phyloP scores from a whole-genome alignment of 2,888 invertebrate genomes.

The Caenorhabditis zanzibari region DNA sequence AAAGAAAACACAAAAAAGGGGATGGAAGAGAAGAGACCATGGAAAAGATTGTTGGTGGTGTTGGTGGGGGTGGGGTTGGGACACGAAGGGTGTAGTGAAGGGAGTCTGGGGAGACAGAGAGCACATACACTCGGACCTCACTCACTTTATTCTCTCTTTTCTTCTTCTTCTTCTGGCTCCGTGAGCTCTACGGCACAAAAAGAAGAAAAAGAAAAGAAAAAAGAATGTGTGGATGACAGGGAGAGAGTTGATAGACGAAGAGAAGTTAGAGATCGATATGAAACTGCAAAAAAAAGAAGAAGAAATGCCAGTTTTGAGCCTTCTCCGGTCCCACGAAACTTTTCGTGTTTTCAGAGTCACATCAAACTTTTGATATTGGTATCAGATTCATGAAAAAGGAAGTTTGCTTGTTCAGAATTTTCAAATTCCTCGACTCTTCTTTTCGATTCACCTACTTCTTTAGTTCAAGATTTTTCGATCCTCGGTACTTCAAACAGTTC shows the following conservation, averaged over 20 bases:
- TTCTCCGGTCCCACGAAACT: slow-evolving; percentile 21
- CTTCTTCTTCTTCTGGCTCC: slow-evolving; percentile 26
- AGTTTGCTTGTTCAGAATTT: not conserved
- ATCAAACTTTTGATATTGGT: slow-evolving; percentile 19
- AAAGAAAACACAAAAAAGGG: slow-evolving; percentile 20
- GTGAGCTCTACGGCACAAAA: slow-evolving; percentile 37
- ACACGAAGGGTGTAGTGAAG: slow-evolving; percentile 18
- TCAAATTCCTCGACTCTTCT: not conserved
- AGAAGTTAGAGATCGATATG: slow-evolving; percentile 45
- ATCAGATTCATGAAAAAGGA: slow-evolving; percentile 12
- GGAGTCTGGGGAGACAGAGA: slow-evolving; percentile 38
- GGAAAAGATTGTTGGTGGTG: slow-evolving; percentile 26
- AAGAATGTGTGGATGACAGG: slow-evolving; percentile 32
- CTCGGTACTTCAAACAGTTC: not conserved
- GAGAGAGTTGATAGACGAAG: slow-evolving; percentile 16
- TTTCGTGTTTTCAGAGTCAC: slow-evolving; percentile 14
- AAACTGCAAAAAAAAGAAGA: slow-evolving; percentile 28
- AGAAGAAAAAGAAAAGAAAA: slow-evolving; percentile 39
- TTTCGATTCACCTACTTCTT: not conserved
- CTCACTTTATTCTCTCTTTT: slow-evolving; percentile 41
- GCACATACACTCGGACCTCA: slow-evolving; percentile 50
- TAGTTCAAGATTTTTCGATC: not conserved
- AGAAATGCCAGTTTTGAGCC: slow-evolving; percentile 27
- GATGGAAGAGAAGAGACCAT: slow-evolving; percentile 9
- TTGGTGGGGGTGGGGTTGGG: slow-evolving; percentile 27